These are phyloP conservation scores for Sebastes alutus DNA, from an alignment of 2,797 vertebrate genomes.

Conservation along the genomic window DNA sequence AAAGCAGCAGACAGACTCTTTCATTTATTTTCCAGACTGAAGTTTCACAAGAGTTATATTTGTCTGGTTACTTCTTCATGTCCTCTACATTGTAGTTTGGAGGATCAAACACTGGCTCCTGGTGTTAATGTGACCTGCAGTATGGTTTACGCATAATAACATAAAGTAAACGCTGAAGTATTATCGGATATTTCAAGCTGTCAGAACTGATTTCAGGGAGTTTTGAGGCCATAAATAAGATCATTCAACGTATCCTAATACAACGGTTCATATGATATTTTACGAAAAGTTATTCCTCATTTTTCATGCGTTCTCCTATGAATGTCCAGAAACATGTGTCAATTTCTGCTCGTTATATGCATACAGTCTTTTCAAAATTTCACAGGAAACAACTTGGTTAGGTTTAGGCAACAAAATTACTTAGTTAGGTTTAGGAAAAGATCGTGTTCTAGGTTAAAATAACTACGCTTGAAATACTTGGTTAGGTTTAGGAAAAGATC, in stretches of 20 bases:
- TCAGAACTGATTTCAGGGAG: not conserved
- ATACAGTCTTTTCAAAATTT: not conserved
- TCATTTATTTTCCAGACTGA: slow-evolving; percentile 9
- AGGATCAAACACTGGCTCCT: not conserved
- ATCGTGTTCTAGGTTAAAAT: too few species aligned
- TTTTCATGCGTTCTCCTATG: not conserved
- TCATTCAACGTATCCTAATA: not conserved
- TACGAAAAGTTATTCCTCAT: not conserved
- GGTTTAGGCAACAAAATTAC: too few species aligned
- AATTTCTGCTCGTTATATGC: not conserved
- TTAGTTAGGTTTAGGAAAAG: too few species aligned
- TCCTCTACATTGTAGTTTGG: not conserved
- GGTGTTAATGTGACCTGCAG: not conserved
- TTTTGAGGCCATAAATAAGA: not conserved
- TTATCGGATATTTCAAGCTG: not conserved
- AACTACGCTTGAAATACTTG: too few species aligned
- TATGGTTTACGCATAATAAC: not conserved
- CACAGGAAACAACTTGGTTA: not conserved
- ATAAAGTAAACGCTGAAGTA: not conserved
- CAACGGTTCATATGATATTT: too few species aligned
- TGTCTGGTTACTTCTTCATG: not conserved
- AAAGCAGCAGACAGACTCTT: not conserved
- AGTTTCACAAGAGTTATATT: slow-evolving; percentile 7
- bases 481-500: too few species aligned
- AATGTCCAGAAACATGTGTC: not conserved